A percentile compares a stretch with the other conserved stretches of the same genome.
phyloP scores from a whole-genome alignment of 2,113 vertebrate species.

The Corydoras sp. region DNA sequence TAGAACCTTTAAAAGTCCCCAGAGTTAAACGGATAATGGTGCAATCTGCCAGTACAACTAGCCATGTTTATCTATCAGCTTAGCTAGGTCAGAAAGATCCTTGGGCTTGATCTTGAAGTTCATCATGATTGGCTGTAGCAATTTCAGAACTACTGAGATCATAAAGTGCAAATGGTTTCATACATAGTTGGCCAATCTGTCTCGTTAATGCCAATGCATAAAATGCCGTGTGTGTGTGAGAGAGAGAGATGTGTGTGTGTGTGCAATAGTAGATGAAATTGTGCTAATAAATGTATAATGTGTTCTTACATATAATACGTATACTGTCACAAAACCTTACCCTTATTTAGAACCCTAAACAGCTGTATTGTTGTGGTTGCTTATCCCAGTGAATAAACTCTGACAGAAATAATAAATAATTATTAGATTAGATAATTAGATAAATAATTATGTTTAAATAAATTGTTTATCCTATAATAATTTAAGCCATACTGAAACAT shows the following conservation, averaged over 20 bases:
- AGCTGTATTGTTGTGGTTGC: constrained; percentile 26
- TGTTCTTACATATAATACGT: background rate
- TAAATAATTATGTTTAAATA: too few relatives aligned
- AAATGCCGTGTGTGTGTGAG: too few relatives aligned
- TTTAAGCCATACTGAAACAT: too few relatives aligned
- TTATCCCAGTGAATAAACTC: constrained; percentile 23
- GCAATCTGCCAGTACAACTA: constrained; percentile 33
- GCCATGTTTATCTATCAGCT: constrained; percentile 39
- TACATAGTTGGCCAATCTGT: constrained; percentile 31
- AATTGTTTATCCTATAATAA: too few relatives aligned
- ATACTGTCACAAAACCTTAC: background rate
- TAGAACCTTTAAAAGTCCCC: constrained; percentile 11
- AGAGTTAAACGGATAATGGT: constrained; percentile 34
- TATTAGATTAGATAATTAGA: too few relatives aligned
- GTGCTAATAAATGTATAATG: constrained; percentile 9
- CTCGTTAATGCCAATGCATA: background rate
- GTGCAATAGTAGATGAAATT: constrained; percentile 5
- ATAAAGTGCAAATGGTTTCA: constrained; percentile 33
- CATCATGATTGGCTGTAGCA: constrained; percentile 35
- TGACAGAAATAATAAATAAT: constrained; percentile 9
- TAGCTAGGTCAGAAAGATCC: constrained; percentile 32
- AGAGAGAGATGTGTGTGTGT: background rate
- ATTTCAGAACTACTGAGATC: constrained; percentile 24
- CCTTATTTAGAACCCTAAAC: constrained; percentile 10
- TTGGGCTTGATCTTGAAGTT: constrained; percentile 36